These are phyloP conservation scores for Eupeodes corollae DNA, from an alignment of 1,140 invertebrate genomes.

Conservation along the genomic window DNA sequence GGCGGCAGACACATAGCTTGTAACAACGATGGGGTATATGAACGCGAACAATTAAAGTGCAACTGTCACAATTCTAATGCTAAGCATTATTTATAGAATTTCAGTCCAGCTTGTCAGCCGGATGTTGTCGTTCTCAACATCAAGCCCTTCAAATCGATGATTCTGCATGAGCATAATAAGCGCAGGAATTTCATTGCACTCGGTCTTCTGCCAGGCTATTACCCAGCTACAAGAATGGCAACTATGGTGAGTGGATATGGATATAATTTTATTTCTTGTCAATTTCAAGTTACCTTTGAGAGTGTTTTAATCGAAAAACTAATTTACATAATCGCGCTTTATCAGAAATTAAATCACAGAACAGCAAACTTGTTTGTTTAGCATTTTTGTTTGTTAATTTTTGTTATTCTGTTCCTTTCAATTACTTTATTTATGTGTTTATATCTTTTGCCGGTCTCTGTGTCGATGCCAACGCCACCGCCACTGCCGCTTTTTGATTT, in stretches of 20 bases:
- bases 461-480: too few relatives aligned
- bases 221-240: constrained; percentile 30
- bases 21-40: constrained; percentile 22
- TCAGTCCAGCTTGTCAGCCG: constrained; percentile 21
- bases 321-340: background rate
- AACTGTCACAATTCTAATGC: background rate
- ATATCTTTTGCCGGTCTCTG: too few relatives aligned
- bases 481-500: background rate
- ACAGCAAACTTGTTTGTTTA: too few relatives aligned
- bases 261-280: background rate
- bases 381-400: background rate
- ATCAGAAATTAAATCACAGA: too few relatives aligned
- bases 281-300: too few relatives aligned
- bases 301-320: too few relatives aligned
- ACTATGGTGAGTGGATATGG: constrained; percentile 25
- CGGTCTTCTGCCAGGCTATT: constrained; percentile 28
- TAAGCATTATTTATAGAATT: constrained; percentile 11
- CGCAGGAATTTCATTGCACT: constrained; percentile 27
- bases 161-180: constrained; percentile 30
- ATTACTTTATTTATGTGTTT: too few relatives aligned
- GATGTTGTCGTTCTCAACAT: constrained; percentile 29
- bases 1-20: constrained; percentile 25
- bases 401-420: background rate
- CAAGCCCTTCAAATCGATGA: constrained; percentile 15
- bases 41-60: background rate